Evolutionary conservation across 2,797 vertebrate genomes (phyloP), one percentile per base, ranked within the genome.

Genomic region (Enoplosus armatus): DNA sequence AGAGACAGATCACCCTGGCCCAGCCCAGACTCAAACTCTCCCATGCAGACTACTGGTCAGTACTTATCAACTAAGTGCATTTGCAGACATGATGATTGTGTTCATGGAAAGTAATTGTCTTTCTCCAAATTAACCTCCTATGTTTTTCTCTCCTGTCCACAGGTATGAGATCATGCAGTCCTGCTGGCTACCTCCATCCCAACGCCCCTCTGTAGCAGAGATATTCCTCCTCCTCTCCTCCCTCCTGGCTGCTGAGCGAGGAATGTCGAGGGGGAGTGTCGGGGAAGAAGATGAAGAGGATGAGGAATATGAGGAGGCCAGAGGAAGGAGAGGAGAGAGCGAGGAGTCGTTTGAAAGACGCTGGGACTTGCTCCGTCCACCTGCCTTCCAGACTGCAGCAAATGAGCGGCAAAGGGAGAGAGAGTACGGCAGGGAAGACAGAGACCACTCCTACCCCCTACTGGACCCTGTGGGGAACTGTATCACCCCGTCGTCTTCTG

Each of bases 91-190:
- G 8, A 67, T 62, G 41, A 54, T 82, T 24, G 37, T 45, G 27
- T 43, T 41, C n/a, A 66, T 54, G 11, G 22, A 9, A 35, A n/a
- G 24, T 41, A 47, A 58, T 33, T 72, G 7, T 81, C 31, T 77
- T 48, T 65, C 29, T 70, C 58, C 12, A 29, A 63, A 62, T 50
- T 39, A 54, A 67, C 26, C n/a, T 63, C 56, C 60, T 64, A 15
- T 73, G 11, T 68, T 47, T 66, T 61, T 80, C 14, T 56, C 67
- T 37, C 56, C n/a, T 48, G 8, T 62, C 64, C 47, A 72, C 88
- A 98, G 97, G 97, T 98, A 98, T 66, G 97, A 98, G 87, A 97
- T 98, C 85, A 96, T 98, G 96, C 97, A 98, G 93, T 98, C 97
- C 24, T 98, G 97, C 88, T 98, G 97, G 97, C 93, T 97, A 43